A percentile compares a stretch with the other conserved stretches of the same genome.
Evolutionary conservation across 2,113 vertebrate species (phyloP).

Genomic region (Prochilodus magdalenae): DNA sequence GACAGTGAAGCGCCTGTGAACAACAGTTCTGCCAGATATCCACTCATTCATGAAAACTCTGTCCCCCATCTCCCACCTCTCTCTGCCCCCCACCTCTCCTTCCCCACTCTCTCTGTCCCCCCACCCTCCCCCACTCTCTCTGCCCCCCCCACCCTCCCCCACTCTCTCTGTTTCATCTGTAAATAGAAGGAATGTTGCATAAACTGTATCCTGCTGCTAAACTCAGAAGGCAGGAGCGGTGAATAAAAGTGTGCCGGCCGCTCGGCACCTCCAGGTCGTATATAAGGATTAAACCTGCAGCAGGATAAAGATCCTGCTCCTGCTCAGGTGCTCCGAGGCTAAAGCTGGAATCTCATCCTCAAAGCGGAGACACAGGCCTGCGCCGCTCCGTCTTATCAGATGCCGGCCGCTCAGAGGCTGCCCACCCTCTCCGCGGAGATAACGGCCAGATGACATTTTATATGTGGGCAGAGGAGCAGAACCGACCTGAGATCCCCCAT

Average conservation of each 20-base stretch:
- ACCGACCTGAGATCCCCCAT: not conserved
- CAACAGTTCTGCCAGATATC: slow-evolving; percentile 26
- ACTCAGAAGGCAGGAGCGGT: not conserved
- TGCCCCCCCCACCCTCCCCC: not conserved
- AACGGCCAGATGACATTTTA: not conserved
- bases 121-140: not conserved
- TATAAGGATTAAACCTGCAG: too few relatives aligned
- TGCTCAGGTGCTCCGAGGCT: not conserved
- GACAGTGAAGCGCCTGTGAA: slow-evolving; percentile 27
- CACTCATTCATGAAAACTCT: slow-evolving; percentile 42
- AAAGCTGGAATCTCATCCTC: not conserved
- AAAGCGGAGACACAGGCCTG: not conserved
- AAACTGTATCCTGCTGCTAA: too few relatives aligned
- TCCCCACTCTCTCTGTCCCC: not conserved
- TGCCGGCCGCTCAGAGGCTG: not conserved
- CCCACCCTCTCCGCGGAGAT: not conserved
- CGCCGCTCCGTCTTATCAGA: slow-evolving; percentile 8
- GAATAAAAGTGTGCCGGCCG: not conserved
- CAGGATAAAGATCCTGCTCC: not conserved
- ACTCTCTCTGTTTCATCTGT: too few relatives aligned
- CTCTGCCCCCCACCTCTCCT: too few relatives aligned
- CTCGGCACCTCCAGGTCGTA: too few relatives aligned
- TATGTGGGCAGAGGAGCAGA: not conserved
- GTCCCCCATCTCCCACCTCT: slow-evolving; percentile 13
- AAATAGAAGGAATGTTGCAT: too few relatives aligned